A percentile compares a stretch with the other conserved stretches of the same genome.
Evolutionary conservation across 2,113 vertebrate species (phyloP).

Genomic region (Piprites chloris): DNA sequence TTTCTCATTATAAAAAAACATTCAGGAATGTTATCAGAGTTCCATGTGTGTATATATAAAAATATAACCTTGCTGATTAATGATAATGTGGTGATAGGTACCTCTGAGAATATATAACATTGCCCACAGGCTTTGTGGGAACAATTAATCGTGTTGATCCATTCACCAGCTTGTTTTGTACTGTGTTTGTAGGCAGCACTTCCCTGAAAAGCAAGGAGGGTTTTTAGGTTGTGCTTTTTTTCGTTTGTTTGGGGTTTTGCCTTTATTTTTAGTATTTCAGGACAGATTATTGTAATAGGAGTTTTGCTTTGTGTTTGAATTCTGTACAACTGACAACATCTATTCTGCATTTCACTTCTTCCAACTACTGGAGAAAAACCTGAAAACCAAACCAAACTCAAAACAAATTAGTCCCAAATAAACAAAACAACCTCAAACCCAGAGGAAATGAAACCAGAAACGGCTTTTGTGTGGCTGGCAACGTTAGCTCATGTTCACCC

Average conservation of each 20-base stretch:
- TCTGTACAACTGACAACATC: neutral
- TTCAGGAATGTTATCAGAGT: neutral
- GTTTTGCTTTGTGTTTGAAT: neutral
- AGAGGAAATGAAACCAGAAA: neutral
- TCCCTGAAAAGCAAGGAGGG: neutral
- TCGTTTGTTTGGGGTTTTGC: neutral
- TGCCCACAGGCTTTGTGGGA: neutral
- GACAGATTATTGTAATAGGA: neutral
- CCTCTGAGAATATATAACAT: neutral
- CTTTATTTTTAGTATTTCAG: neutral
- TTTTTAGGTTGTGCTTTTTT: neutral
- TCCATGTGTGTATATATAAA: rapidly evolving
- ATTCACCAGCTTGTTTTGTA: neutral
- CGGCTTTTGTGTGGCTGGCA: neutral
- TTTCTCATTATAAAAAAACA: neutral
- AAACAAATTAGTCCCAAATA: neutral
- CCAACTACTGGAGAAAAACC: neutral
- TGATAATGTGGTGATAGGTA: neutral
- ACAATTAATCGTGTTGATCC: neutral
- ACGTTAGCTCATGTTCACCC: neutral
- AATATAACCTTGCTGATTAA: neutral
- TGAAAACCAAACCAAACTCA: neutral
- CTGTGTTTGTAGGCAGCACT: neutral
- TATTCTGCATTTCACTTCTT: neutral
- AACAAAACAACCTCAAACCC: neutral